Conservation (phyloP, 2,797 vertebrate genomes). For the Hoplostethus mediterraneus region DNA sequence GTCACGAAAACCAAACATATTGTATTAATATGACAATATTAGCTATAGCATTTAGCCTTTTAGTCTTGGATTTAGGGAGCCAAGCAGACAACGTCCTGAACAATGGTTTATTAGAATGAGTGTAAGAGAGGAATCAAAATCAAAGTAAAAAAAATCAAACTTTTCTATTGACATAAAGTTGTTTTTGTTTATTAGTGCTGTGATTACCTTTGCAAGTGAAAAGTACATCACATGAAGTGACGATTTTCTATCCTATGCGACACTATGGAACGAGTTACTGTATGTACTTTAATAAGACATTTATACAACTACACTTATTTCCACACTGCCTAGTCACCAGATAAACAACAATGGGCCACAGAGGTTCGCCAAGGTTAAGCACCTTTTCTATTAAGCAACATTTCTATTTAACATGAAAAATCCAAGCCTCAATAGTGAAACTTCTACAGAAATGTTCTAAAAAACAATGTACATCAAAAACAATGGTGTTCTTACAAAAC, state of each 20-base stretch:
- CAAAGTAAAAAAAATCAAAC: not conserved
- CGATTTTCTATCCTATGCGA: no score
- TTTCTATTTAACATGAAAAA: not conserved
- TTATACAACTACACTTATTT: not conserved
- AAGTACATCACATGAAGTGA: not conserved
- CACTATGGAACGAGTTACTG: not conserved
- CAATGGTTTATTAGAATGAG: not conserved
- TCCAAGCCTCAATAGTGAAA: conserved; percentile 14
- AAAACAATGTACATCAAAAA: not conserved
- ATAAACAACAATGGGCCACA: not conserved
- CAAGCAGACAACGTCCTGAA: not conserved
- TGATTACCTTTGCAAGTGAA: not conserved
- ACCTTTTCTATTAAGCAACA: not conserved
- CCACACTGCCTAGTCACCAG: not conserved
- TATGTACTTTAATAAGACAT: not conserved
- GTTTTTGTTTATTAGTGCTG: not conserved
- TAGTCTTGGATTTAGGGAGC: not conserved
- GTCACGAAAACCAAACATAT: not conserved
- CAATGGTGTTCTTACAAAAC: conserved; percentile 15
- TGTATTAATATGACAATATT: no score
- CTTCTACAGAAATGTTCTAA: not conserved
- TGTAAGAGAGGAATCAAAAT: not conserved
- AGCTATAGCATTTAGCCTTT: not conserved
- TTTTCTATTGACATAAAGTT: not conserved
- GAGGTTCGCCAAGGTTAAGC: not conserved